Percentiles rank a stretch among this genome's conserved stretches.
These are phyloP conservation scores for Drosophila varians DNA, from an alignment of 1,140 invertebrate genomes.

Conservation along the genomic window DNA sequence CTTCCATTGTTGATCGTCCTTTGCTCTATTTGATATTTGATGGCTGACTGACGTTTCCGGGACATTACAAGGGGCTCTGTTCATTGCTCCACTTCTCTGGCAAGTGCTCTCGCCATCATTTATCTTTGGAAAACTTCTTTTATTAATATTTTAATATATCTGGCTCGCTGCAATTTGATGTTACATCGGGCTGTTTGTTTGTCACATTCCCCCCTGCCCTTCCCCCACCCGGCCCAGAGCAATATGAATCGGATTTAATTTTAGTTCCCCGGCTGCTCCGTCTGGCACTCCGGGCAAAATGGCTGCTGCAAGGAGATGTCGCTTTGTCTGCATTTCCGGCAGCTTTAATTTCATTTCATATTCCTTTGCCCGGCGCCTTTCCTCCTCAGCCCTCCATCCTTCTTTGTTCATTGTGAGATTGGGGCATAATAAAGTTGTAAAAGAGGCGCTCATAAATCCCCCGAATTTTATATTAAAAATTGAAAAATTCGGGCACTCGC, in stretches of 20 bases:
- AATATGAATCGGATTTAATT: slow-evolving; percentile 53
- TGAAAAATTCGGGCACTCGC: slow-evolving; percentile 11
- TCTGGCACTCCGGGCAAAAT: slow-evolving; percentile 67
- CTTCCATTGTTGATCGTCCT: neutral
- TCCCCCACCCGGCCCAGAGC: neutral
- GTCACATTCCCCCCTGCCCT: slow-evolving; percentile 16
- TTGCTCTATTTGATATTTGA: neutral
- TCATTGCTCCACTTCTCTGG: neutral
- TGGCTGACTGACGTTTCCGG: neutral
- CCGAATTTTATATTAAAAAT: slow-evolving; percentile 52
- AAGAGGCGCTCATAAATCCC: slow-evolving; percentile 42
- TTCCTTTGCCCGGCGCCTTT: slow-evolving; percentile 7
- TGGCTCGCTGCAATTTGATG: slow-evolving; percentile 33
- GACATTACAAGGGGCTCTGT: neutral
- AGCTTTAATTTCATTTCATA: slow-evolving; percentile 76
- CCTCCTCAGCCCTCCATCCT: neutral
- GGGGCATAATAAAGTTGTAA: slow-evolving; percentile 47
- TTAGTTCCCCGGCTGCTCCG: slow-evolving; percentile 43
- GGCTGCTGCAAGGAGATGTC: slow-evolving; percentile 67
- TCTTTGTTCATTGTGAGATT: slow-evolving; percentile 26
- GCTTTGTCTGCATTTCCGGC: slow-evolving; percentile 77
- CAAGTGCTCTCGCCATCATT: neutral
- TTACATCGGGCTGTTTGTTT: slow-evolving; percentile 29
- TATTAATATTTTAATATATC: slow-evolving; percentile 56
- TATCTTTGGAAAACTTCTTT: slow-evolving; percentile 31